Conservation (phyloP, 2,797 vertebrate species). For the Rhyacichthys aspro region DNA sequence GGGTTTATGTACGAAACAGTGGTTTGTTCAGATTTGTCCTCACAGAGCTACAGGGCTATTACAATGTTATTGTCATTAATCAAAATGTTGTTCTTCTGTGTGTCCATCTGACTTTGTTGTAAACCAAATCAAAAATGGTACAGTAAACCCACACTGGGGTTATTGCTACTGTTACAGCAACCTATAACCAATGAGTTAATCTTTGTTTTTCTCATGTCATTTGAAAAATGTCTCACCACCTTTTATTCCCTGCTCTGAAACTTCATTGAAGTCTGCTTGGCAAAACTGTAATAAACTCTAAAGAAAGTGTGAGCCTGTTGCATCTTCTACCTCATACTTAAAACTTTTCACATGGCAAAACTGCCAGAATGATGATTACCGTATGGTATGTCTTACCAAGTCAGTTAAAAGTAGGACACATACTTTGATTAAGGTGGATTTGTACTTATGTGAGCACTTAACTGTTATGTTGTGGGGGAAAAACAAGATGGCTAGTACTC, state of each 20-base stretch:
- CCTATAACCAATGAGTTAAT: conserved; percentile 17
- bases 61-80: conserved; percentile 18
- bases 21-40: conserved; percentile 30
- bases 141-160: conserved; percentile 11
- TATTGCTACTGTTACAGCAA: conserved; percentile 10
- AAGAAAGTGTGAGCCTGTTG: conserved; percentile 40
- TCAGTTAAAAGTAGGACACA: not conserved
- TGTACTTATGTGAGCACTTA: not conserved
- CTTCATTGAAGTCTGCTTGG: conserved; percentile 62
- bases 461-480: not conserved
- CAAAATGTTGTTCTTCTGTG: conserved; percentile 26
- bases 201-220: conserved; percentile 43
- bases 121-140: conserved; percentile 19
- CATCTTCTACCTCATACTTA: not conserved
- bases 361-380: not conserved
- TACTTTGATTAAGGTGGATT: too few species aligned
- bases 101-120: conserved; percentile 24
- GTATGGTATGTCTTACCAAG: not conserved
- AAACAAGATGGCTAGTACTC: not conserved
- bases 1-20: conserved; percentile 26
- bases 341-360: not conserved
- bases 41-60: conserved; percentile 44
- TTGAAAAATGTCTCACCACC: conserved; percentile 44
- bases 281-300: conserved; percentile 68
- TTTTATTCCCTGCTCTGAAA: conserved; percentile 48